A percentile compares a stretch with the other conserved stretches of the same genome.
These are phyloP conservation scores for Eublepharis macularius DNA, from an alignment of 2,113 vertebrate species.

Conservation along the genomic window DNA sequence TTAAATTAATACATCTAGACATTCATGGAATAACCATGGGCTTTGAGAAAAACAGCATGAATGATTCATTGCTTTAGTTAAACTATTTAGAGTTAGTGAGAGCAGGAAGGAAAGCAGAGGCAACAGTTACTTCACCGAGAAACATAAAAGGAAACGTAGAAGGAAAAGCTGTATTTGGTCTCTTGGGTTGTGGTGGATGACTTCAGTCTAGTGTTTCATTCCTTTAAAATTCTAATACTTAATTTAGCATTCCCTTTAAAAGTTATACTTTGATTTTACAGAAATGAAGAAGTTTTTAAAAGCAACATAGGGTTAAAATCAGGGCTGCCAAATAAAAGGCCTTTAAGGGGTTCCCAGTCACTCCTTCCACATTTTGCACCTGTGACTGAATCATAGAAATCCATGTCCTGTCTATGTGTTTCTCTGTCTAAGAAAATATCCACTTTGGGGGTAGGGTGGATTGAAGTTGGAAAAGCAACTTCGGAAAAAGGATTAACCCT, in stretches of 20 bases:
- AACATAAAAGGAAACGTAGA: constrained; percentile 31
- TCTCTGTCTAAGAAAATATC: too few species aligned
- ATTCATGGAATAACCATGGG: constrained; percentile 53
- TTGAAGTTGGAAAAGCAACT: too few species aligned
- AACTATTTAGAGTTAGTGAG: constrained; percentile 58
- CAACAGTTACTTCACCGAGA: constrained; percentile 50
- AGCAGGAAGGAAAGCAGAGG: constrained; percentile 36
- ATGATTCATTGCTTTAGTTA: constrained; percentile 68
- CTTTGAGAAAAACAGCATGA: constrained; percentile 53
- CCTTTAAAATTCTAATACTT: constrained; percentile 36
- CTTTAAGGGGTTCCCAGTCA: neutral
- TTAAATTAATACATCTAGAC: constrained; percentile 2
- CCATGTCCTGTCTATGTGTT: too few species aligned
- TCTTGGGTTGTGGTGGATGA: constrained; percentile 34
- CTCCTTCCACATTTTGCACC: neutral
- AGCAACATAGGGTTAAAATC: too few species aligned
- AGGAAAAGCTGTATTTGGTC: constrained; percentile 28
- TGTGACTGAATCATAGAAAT: too few species aligned
- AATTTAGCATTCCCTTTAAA: constrained; percentile 40
- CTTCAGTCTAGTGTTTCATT: constrained; percentile 37
- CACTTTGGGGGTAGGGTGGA: too few species aligned
- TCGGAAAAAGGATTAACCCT: too few species aligned
- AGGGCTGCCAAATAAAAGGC: neutral
- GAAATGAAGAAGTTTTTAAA: constrained; percentile 19
- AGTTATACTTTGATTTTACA: constrained; percentile 41